phyloP scores from a whole-genome alignment of 2,888 invertebrate genomes.

The Unio delphinus region DNA sequence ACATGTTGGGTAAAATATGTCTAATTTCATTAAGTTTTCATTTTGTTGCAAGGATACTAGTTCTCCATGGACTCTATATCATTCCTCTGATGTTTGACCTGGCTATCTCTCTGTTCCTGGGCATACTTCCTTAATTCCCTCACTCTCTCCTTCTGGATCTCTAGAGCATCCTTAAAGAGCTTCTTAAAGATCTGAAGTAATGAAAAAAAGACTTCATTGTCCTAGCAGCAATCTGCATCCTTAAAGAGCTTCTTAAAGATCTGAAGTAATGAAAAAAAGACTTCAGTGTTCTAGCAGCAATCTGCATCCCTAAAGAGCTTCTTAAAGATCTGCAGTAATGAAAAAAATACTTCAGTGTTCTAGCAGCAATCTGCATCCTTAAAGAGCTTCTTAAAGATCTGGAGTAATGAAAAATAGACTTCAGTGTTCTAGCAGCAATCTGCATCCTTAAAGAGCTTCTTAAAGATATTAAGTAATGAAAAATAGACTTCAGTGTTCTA shows the following conservation, averaged over 20 bases:
- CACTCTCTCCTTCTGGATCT: conserved; percentile 68
- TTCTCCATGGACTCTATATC: conserved; percentile 70
- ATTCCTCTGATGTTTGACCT: conserved; percentile 58
- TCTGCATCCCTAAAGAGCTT: conserved; percentile 66
- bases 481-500: neutral
- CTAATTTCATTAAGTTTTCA: neutral
- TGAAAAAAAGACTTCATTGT: neutral
- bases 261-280: conserved; percentile 37
- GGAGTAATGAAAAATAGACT: conserved; percentile 10
- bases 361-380: conserved; percentile 50
- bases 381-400: conserved; percentile 70
- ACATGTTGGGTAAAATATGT: neutral
- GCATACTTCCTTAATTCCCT: conserved; percentile 67
- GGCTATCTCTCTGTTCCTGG: conserved; percentile 61
- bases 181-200: conserved; percentile 67
- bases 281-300: neutral
- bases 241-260: conserved; percentile 57
- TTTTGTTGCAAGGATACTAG: conserved; percentile 65
- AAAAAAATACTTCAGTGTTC: neutral
- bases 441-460: conserved; percentile 68
- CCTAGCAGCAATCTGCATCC: neutral
- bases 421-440: neutral
- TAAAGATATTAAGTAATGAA: conserved; percentile 62
- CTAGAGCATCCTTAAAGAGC: conserved; percentile 67
- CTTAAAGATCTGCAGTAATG: conserved; percentile 65